These are phyloP conservation scores for Dorcus parallelipipedus DNA, from an alignment of 2,888 invertebrate species.

Conservation along the genomic window DNA sequence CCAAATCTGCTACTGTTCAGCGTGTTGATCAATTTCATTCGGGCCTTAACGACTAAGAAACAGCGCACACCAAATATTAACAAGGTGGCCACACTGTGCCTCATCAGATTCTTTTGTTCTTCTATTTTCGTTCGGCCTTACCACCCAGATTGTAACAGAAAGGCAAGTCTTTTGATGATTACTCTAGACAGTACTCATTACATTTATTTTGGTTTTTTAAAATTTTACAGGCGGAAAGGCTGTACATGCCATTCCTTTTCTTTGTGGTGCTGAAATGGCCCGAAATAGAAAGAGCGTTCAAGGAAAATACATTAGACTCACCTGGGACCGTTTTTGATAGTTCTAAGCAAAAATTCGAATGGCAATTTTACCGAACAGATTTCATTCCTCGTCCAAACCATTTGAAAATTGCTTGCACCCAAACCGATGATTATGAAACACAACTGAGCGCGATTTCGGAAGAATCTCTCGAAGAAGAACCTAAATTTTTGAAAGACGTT, in stretches of 20 bases:
- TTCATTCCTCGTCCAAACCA: too few relatives aligned
- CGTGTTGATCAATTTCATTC: slow-evolving; percentile 12
- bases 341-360: too few relatives aligned
- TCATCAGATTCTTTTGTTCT: slow-evolving; percentile 16
- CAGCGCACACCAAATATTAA: slow-evolving; percentile 3
- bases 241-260: slow-evolving; percentile 13
- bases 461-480: not conserved
- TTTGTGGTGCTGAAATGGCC: slow-evolving; percentile 15
- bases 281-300: slow-evolving; percentile 3
- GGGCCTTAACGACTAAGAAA: slow-evolving; percentile 3
- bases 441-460: not conserved
- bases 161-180: slow-evolving; percentile 3
- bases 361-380: too few relatives aligned
- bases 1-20: slow-evolving; percentile 11
- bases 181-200: too few relatives aligned
- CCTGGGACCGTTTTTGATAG: too few relatives aligned
- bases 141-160: slow-evolving; percentile 8
- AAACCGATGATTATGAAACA: slow-evolving; percentile 5
- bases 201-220: too few relatives aligned
- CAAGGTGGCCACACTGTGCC: slow-evolving; percentile 6
- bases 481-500: slow-evolving; percentile 10
- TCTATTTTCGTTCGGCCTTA: slow-evolving; percentile 14
- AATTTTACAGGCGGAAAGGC: slow-evolving; percentile 9
- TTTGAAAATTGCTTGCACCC: slow-evolving; percentile 2
- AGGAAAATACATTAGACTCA: not conserved